Evolutionary conservation across 2,797 vertebrate genomes (phyloP).

Genomic region (Vultur gryphus): DNA sequence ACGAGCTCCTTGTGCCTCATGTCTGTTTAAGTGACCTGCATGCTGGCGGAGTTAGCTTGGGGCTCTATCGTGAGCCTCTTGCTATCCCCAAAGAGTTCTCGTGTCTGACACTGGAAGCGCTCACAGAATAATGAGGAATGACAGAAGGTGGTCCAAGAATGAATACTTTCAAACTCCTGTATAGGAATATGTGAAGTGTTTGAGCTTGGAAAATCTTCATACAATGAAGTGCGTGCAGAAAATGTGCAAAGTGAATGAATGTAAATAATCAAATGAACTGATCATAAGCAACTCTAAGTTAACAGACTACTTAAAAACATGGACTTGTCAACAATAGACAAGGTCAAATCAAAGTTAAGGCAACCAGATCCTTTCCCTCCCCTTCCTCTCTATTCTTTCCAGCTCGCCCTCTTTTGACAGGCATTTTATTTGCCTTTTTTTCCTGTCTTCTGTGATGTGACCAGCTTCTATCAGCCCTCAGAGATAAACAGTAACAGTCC

Average conservation of each 20-base stretch:
- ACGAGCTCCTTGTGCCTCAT: accelerated
- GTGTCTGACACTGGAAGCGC: too few relatives aligned
- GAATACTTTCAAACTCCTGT: background rate
- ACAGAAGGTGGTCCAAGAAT: background rate
- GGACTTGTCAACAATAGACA: background rate
- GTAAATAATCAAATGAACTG: background rate
- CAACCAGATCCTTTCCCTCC: background rate
- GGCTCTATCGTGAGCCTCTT: background rate
- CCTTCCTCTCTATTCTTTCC: background rate
- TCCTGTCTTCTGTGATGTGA: background rate
- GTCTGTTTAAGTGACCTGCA: background rate
- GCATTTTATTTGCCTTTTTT: background rate
- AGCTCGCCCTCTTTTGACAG: background rate
- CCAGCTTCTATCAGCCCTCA: background rate
- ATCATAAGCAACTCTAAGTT: background rate
- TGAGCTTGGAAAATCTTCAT: background rate
- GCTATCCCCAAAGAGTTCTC: background rate
- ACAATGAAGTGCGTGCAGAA: background rate
- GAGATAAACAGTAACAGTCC: background rate
- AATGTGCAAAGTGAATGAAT: too few relatives aligned
- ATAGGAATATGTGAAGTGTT: background rate
- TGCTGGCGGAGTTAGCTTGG: background rate
- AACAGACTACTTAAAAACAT: background rate
- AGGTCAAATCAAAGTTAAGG: background rate
- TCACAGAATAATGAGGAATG: background rate